phyloP scores from a whole-genome alignment of 1,140 invertebrate genomes.

The Phenacoccus solenopsis region DNA sequence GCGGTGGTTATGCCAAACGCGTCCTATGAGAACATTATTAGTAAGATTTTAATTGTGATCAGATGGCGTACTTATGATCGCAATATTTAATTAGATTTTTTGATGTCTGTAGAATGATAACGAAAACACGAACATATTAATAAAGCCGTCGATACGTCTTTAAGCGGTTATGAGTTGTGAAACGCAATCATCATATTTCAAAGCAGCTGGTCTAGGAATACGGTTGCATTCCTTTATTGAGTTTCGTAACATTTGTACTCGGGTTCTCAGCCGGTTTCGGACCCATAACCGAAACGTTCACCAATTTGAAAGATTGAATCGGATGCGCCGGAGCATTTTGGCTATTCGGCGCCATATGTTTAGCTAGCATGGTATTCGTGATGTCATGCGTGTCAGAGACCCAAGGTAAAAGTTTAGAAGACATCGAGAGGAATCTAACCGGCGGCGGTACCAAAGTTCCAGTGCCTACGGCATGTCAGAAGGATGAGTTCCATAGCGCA shows the following conservation, averaged over 20 bases:
- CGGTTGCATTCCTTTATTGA: conserved; percentile 68
- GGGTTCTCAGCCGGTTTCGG: conserved; percentile 85
- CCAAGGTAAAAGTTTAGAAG: conserved; percentile 73
- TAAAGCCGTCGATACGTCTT: too few species aligned
- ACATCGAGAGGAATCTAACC: conserved; percentile 68
- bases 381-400: conserved; percentile 79
- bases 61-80: too few species aligned
- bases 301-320: conserved; percentile 47
- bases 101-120: too few species aligned
- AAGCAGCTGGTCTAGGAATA: conserved; percentile 36
- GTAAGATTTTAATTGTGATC: too few species aligned
- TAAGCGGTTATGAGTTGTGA: too few species aligned
- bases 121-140: too few species aligned
- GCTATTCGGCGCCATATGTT: conserved; percentile 61
- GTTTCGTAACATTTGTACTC: conserved; percentile 75
- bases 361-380: conserved; percentile 62
- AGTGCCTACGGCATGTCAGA: conserved; percentile 37
- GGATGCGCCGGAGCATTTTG: conserved; percentile 64
- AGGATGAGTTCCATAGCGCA: conserved; percentile 65
- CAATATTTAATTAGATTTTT: too few species aligned
- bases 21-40: too few species aligned
- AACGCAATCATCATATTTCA: too few species aligned
- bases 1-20: too few species aligned
- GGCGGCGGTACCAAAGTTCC: conserved; percentile 38
- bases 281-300: conserved; percentile 81